phyloP scores from a whole-genome alignment of 2,113 vertebrate genomes.

The Opisthocomus hoazin region DNA sequence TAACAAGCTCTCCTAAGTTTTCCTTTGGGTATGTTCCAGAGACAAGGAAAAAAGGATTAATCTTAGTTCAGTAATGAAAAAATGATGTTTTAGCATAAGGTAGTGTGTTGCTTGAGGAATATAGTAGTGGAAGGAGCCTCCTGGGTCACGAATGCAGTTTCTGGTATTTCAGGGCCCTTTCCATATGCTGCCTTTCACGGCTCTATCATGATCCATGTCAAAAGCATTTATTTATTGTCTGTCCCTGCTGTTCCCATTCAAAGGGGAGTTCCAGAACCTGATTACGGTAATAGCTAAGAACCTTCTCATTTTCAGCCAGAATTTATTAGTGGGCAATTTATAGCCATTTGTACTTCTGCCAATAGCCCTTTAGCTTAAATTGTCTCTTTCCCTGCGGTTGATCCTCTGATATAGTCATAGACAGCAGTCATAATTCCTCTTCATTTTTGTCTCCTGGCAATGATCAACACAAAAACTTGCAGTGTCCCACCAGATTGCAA shows the following conservation, averaged over 20 bases:
- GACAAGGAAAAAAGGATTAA: background rate
- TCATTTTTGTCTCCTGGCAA: background rate
- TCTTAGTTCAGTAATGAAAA: background rate
- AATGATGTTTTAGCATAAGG: background rate
- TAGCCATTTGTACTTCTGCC: slow-evolving; percentile 52
- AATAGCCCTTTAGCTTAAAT: slow-evolving; percentile 44
- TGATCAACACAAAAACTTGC: background rate
- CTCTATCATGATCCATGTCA: background rate
- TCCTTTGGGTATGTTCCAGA: background rate
- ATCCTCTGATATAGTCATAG: slow-evolving; percentile 30
- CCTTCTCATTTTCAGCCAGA: slow-evolving; percentile 28
- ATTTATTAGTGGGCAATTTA: slow-evolving; percentile 57
- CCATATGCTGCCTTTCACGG: background rate
- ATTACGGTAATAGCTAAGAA: slow-evolving; percentile 22
- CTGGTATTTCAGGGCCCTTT: background rate
- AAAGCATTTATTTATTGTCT: slow-evolving; percentile 29
- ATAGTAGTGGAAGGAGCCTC: background rate
- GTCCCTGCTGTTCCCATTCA: background rate
- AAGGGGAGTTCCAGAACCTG: slow-evolving; percentile 25
- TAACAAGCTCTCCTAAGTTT: background rate
- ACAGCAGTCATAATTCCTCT: slow-evolving; percentile 19
- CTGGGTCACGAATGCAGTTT: background rate
- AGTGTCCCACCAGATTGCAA: background rate
- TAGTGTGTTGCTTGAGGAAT: background rate
- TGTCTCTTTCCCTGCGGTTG: background rate